phyloP scores from a whole-genome alignment of 2,797 vertebrate genomes.

The Crax fasciolata region DNA sequence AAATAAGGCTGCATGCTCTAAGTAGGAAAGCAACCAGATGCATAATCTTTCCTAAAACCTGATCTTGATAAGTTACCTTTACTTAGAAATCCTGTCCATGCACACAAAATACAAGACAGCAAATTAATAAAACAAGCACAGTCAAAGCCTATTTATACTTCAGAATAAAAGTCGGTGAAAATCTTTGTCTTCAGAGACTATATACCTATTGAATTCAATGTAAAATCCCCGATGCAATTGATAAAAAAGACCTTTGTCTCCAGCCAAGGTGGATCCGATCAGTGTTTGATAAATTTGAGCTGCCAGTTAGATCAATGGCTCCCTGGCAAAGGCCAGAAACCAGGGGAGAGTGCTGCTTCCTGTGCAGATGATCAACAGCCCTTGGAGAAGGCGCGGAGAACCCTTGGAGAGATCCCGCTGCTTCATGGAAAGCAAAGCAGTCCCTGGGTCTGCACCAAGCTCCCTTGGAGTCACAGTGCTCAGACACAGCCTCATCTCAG shows the following conservation, averaged over 20 bases:
- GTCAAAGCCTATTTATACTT: not conserved
- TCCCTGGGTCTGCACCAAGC: not conserved
- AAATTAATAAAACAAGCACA: constrained; percentile 15
- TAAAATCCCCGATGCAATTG: not conserved
- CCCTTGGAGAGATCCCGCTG: not conserved
- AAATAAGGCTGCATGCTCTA: not conserved
- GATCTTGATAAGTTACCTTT: constrained; percentile 2
- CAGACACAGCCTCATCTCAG: not conserved
- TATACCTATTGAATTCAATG: not conserved
- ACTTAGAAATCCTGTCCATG: not conserved
- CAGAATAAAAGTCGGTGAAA: not conserved
- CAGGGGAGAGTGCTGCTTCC: not conserved
- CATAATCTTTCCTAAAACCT: not conserved
- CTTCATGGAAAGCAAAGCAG: not conserved
- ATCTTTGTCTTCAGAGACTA: not conserved
- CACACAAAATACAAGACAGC: not conserved
- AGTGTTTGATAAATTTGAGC: not conserved
- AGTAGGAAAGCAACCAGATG: not conserved
- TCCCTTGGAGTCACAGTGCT: not conserved
- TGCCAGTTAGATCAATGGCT: not conserved
- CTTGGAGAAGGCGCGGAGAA: not conserved
- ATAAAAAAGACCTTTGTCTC: not conserved
- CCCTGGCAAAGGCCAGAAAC: not conserved
- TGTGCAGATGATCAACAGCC: accelerated
- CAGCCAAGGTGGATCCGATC: not conserved